Base-by-base conservation (phyloP, 2,888 invertebrate species). In the Cheilosia vulpina region DNA sequence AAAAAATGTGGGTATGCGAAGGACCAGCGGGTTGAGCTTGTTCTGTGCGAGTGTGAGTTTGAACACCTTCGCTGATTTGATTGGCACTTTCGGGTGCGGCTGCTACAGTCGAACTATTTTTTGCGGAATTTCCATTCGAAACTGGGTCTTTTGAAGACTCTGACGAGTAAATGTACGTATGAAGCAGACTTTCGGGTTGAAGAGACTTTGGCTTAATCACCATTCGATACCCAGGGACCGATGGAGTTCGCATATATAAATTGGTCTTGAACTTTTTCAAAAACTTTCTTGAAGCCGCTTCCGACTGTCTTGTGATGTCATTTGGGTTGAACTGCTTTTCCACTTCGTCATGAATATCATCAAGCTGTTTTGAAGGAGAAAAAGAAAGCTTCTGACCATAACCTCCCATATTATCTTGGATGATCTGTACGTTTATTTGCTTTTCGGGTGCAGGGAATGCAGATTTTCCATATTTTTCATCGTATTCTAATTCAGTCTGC, bases 201-300 rank as follows among this genome's bases (percentile, higher is more conserved):
- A 63, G 5, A 89, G 62, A 41, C 52, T 41, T 82, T 41, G 31
- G 19, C 19, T 50, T 50, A 0, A 15, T 3, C 19, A 19, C 9
- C 4, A 21, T 19, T 24, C 2, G 17, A 62, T 62, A 38, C 0
- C 38, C 52, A 2, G 31, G 31, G 11, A 24, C 4, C n/a, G 52
- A 13, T n/a, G 7, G 15, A 52, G 63, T 58, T 4, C n/a, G 24
- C 1, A 45, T 4, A 2, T 13, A 1, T 13, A 89, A 57, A 0
- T 88, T 87, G 1, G 89, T 90, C 27, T 91, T 91, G 24, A 92
- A 92, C 47, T 89, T 88, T 31, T 90, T 91, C 15, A 92, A 88
- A 78, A 92, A 92, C 15, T 90, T 89, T 7, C 92, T 87, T 0
- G 92, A 92, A 0, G 91, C 90, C 1, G 92, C 90, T 65, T 92